Evolutionary conservation across 2,888 invertebrate genomes (phyloP).

Genomic region (Tuta absoluta): DNA sequence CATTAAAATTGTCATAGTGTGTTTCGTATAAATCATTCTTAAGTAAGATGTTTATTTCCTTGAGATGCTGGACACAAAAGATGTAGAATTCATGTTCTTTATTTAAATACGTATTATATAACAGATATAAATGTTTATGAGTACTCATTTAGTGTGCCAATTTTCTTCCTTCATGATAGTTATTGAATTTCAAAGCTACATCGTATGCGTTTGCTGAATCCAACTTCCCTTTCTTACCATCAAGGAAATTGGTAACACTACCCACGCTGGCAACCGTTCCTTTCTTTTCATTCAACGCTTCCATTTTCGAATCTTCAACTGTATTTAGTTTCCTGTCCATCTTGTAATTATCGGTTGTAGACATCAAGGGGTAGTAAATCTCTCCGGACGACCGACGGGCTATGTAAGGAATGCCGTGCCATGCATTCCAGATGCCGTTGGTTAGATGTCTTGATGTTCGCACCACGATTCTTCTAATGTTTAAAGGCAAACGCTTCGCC

Average conservation of each 20-base stretch:
- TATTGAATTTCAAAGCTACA: neutral
- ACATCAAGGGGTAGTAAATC: slow-evolving; percentile 24
- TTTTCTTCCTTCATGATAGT: neutral
- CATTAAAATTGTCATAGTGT: slow-evolving; percentile 3
- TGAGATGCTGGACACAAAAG: neutral
- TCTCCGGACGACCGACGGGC: slow-evolving; percentile 19
- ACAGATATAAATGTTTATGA: neutral
- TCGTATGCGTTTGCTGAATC: neutral
- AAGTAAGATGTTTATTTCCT: neutral
- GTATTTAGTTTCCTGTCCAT: slow-evolving; percentile 24
- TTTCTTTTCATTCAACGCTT: slow-evolving; percentile 10
- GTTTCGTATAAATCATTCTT: neutral
- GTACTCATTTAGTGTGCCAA: neutral
- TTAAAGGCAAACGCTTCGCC: slow-evolving; percentile 17
- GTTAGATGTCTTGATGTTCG: slow-evolving; percentile 15
- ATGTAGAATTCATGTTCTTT: neutral
- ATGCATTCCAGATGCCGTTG: neutral
- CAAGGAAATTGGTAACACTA: slow-evolving; percentile 17
- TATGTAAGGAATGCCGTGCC: slow-evolving; percentile 13
- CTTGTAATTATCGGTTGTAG: slow-evolving; percentile 19
- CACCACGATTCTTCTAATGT: slow-evolving; percentile 19
- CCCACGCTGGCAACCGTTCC: neutral
- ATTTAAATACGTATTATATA: no score
- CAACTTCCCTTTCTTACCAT: neutral
- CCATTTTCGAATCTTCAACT: slow-evolving; percentile 11